Evolutionary conservation across 2,888 invertebrate species (phyloP).

Genomic region (Tridacna gigas): DNA sequence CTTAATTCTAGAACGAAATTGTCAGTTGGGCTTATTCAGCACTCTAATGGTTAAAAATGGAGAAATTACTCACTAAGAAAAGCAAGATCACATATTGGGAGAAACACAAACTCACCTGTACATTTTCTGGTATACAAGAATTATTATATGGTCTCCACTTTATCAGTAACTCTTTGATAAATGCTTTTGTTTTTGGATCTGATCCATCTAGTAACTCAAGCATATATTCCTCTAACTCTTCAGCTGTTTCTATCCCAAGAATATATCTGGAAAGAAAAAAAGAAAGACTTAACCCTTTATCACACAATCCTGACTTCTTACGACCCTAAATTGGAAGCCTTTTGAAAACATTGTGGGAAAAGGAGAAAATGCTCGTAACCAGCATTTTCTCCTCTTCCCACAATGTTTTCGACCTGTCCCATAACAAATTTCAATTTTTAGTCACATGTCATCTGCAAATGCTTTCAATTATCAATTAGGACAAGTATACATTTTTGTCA

Average conservation of each 20-base stretch:
- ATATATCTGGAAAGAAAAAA: constrained; percentile 88
- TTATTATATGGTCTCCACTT: constrained; percentile 72
- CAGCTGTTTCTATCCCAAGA: constrained; percentile 89
- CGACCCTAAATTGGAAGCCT: too few species aligned
- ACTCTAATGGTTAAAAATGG: too few species aligned
- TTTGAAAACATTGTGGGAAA: not conserved
- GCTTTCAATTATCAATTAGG: too few species aligned
- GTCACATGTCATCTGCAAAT: too few species aligned
- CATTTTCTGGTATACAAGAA: constrained; percentile 28
- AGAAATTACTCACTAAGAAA: too few species aligned
- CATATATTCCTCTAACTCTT: constrained; percentile 92
- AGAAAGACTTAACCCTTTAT: not conserved
- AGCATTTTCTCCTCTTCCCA: not conserved
- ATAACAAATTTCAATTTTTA: too few species aligned
- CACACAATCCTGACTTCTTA: too few species aligned
- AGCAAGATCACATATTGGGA: not conserved
- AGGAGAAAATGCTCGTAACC: not conserved
- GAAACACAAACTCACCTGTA: constrained; percentile 24
- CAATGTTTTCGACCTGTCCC: not conserved
- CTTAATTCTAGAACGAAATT: too few species aligned
- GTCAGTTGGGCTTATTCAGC: too few species aligned
- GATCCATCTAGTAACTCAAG: constrained; percentile 90
- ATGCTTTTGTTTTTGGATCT: constrained; percentile 88
- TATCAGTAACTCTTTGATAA: constrained; percentile 87
- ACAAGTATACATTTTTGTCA: too few species aligned